These are phyloP conservation scores for Chascanopsetta lugubris DNA, from an alignment of 2,113 vertebrate genomes.

Conservation along the genomic window DNA sequence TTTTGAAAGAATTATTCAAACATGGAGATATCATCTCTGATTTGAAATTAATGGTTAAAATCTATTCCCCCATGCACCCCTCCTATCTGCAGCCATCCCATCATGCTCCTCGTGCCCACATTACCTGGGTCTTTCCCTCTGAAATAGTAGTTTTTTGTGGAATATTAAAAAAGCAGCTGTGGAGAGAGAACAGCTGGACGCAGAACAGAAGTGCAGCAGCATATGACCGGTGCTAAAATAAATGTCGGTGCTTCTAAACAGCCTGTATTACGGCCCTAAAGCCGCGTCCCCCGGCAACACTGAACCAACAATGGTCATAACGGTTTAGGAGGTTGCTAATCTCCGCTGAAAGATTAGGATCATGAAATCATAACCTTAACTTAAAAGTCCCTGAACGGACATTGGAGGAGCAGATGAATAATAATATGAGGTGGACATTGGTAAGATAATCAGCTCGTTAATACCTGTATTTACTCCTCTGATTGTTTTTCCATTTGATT, in stretches of 20 bases:
- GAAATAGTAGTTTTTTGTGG: background rate
- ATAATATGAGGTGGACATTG: slow-evolving; percentile 1
- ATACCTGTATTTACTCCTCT: slow-evolving; percentile 8
- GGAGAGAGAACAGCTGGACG: slow-evolving; percentile 36
- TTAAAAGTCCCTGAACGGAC: background rate
- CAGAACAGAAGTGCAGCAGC: slow-evolving; percentile 30
- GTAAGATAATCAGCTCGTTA: background rate
- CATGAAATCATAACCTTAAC: slow-evolving; percentile 15
- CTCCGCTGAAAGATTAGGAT: slow-evolving; percentile 14
- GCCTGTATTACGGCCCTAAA: slow-evolving; percentile 30
- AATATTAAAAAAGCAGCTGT: slow-evolving; percentile 25
- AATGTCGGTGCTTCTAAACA: slow-evolving; percentile 61
- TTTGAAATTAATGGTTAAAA: background rate
- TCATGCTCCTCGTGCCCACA: background rate
- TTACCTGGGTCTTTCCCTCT: slow-evolving; percentile 8
- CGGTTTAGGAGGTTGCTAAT: slow-evolving; percentile 25
- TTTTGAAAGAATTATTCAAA: slow-evolving; percentile 8
- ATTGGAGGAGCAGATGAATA: too few species aligned
- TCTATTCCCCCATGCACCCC: slow-evolving; percentile 1
- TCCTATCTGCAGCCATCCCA: background rate
- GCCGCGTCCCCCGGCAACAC: background rate
- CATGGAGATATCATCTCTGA: too few species aligned
- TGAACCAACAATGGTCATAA: slow-evolving; percentile 44
- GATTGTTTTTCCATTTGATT: slow-evolving; percentile 29
- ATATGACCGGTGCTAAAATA: slow-evolving; percentile 35